Percentiles rank a stretch among this genome's conserved stretches.
phyloP scores from a whole-genome alignment of 2,113 vertebrate genomes.

The Oenanthe melanoleuca region DNA sequence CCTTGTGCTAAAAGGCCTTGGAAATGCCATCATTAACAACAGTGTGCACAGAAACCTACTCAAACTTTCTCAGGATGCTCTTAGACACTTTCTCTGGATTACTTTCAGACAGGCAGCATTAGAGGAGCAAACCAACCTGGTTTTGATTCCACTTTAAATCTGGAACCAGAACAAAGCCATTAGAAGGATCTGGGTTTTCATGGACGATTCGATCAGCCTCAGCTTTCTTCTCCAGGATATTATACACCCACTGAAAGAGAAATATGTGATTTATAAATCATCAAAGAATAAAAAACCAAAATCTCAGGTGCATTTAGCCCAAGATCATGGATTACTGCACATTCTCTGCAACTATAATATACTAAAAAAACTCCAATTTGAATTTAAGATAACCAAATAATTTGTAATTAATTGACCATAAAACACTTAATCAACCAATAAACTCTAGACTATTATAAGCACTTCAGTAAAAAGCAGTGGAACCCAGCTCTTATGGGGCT shows the following conservation, averaged over 20 bases:
- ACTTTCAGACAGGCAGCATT: not conserved
- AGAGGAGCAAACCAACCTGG: conserved; percentile 78
- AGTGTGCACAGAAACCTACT: not conserved
- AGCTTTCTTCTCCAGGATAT: conserved; percentile 95
- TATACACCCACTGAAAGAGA: conserved; percentile 92
- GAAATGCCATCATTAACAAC: not conserved
- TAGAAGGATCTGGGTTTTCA: conserved; percentile 85
- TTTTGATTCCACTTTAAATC: conserved; percentile 97
- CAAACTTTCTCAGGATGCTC: not conserved
- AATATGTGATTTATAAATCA: not conserved
- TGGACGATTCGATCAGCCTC: conserved; percentile 87
- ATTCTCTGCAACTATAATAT: not conserved
- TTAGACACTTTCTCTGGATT: not conserved
- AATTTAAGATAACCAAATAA: not conserved
- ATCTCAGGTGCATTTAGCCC: not conserved
- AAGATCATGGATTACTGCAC: not conserved
- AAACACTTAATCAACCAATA: not conserved
- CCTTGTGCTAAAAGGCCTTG: not conserved
- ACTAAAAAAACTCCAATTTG: not conserved
- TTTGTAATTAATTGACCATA: not conserved
- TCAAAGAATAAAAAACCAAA: not conserved
- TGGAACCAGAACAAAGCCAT: conserved; percentile 91
- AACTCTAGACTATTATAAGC: not conserved
- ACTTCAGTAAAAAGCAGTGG: not conserved
- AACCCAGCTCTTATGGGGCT: not conserved